Base-by-base conservation (phyloP, 2,888 invertebrate genomes). In the Eurytoma californica region DNA sequence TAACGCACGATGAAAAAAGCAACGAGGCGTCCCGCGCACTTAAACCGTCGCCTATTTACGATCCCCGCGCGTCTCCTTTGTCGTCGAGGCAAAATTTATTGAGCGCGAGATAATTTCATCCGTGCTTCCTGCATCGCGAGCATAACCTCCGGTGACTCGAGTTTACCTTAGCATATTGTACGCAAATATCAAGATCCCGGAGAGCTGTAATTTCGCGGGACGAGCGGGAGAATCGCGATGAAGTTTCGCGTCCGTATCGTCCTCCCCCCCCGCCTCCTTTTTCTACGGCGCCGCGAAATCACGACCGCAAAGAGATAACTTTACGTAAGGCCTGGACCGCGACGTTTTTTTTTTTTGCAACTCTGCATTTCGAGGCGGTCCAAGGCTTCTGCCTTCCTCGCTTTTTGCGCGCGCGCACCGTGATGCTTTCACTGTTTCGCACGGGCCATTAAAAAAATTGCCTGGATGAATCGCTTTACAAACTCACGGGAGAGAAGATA, bases 131-230 rank as follows among this genome's bases (percentile, higher is more conserved):
- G 20, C 14, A 13, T 12, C 58, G 13, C 58, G 55, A 12, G 18
- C 7, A 49, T 65, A 24, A 3, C 49, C 65, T 49, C 65, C 20
- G 12, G 49, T 5, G 68, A 20, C 69, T 69, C 18, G 39, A 18
- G 39, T 61, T 57, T 47, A 20, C 24, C 20, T 28, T 20, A 12
- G 16, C 47, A 63, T 63, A 69, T 69, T 69, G 69, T 57, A 16
- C 4, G 68, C 47, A 20, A 69, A 47, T 69, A 69, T 69, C 69
- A 69, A 69, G 69, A 69, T 58, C 57, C 68, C 68, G 68, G 3
- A 3, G 30, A 16, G 13, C 58, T 49, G 58, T 58, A 69, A 69
- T 69, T 69, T 58, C 58, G 69, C 58, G 30, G 47, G 63, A 53
- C 53, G 14, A 53, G 16, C 63, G 18, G 39, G 39, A 63, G 39